These are phyloP conservation scores for Octonoba sinensis DNA, from an alignment of 2,888 invertebrate genomes.

Conservation along the genomic window DNA sequence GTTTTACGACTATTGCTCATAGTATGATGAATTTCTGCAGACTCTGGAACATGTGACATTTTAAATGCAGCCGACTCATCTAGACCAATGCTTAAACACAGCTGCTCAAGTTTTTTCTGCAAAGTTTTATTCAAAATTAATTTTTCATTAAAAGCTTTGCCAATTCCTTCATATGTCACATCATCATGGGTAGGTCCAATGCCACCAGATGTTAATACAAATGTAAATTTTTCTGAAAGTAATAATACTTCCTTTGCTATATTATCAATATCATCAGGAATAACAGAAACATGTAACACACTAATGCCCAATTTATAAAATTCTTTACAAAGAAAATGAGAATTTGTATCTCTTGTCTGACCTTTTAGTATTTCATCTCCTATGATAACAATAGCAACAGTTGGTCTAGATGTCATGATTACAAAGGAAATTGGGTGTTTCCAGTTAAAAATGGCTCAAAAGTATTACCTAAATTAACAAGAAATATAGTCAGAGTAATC, in stretches of 20 bases:
- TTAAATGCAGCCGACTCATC: constrained; percentile 65
- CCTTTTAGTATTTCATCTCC: constrained; percentile 85
- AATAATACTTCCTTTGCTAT: constrained; percentile 78
- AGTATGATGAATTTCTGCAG: constrained; percentile 72
- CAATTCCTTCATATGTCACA: constrained; percentile 80
- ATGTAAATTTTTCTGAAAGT: constrained; percentile 77
- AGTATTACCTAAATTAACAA: too few relatives aligned
- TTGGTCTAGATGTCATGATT: constrained; percentile 47
- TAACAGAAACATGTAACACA: constrained; percentile 77
- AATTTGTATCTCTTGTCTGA: constrained; percentile 80
- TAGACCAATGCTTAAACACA: constrained; percentile 68
- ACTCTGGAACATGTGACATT: constrained; percentile 71
- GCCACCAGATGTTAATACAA: constrained; percentile 83
- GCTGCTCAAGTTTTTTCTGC: constrained; percentile 70
- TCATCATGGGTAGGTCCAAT: constrained; percentile 86
- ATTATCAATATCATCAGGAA: constrained; percentile 77
- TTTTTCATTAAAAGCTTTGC: constrained; percentile 72
- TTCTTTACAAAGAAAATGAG: constrained; percentile 76
- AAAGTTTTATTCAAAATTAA: constrained; percentile 71
- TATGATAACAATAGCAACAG: constrained; percentile 74
- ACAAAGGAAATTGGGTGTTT: too few relatives aligned
- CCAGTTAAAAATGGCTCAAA: too few relatives aligned
- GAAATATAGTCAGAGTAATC: neutral
- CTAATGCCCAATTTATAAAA: constrained; percentile 78
- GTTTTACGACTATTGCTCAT: constrained; percentile 71